These are phyloP conservation scores for Syngnathoides biaculeatus DNA, from an alignment of 2,113 vertebrate species.

Conservation along the genomic window DNA sequence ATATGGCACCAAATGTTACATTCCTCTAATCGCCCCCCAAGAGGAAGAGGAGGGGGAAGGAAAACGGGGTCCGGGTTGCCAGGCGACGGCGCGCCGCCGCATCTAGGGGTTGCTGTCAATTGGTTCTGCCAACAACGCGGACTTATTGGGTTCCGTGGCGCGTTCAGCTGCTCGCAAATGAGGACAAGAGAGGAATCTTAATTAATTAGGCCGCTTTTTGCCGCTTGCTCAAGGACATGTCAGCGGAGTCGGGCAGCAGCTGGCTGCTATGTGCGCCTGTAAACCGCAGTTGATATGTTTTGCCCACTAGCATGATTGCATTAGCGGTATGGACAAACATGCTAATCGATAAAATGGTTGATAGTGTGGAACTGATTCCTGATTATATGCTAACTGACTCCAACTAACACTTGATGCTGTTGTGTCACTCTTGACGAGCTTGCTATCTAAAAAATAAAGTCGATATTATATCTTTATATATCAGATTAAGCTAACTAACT, in stretches of 20 bases:
- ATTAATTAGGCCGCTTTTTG: slow-evolving; percentile 37
- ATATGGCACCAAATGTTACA: slow-evolving; percentile 78
- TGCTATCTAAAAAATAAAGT: too few relatives aligned
- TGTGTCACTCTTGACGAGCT: not conserved
- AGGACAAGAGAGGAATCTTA: slow-evolving; percentile 10
- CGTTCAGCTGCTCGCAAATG: slow-evolving; percentile 37
- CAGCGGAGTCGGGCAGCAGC: slow-evolving; percentile 27
- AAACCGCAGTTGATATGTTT: not conserved
- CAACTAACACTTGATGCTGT: not conserved
- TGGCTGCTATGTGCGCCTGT: not conserved
- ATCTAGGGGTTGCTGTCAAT: slow-evolving; percentile 36
- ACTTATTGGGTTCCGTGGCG: slow-evolving; percentile 14
- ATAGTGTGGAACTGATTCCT: not conserved
- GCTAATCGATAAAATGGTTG: not conserved
- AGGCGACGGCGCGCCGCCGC: not conserved
- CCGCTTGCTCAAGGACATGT: slow-evolving; percentile 53
- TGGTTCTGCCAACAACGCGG: slow-evolving; percentile 23
- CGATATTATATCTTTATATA: too few relatives aligned
- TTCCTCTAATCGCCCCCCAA: slow-evolving; percentile 72
- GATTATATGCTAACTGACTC: not conserved
- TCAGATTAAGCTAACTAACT: too few relatives aligned
- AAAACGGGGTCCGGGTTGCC: slow-evolving; percentile 26
- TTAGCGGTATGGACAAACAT: not conserved
- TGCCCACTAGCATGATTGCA: not conserved
- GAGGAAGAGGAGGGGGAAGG: slow-evolving; percentile 45